phyloP scores from a whole-genome alignment of 2,888 invertebrate species.

The Augiades crinisus region DNA sequence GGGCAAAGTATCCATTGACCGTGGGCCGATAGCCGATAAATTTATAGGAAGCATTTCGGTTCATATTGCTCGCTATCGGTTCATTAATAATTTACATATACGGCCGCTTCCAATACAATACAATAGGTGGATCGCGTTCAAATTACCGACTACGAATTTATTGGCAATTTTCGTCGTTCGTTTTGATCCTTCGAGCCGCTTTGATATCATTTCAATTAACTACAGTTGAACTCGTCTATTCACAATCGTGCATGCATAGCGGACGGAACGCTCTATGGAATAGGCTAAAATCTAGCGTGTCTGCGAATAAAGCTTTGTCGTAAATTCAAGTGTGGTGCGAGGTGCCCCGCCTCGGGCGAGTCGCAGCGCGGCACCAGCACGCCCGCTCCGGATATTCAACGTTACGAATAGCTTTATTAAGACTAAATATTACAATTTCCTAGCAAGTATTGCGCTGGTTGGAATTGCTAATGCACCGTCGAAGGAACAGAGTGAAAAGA shows the following conservation, averaged over 20 bases:
- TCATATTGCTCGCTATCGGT: conserved; percentile 62
- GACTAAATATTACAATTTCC: conserved; percentile 76
- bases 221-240: conserved; percentile 31
- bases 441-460: conserved; percentile 66
- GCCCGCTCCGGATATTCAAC: conserved; percentile 68
- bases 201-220: conserved; percentile 35
- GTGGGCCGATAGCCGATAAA: conserved; percentile 52
- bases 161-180: conserved; percentile 50
- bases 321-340: conserved; percentile 51
- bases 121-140: conserved; percentile 54
- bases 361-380: conserved; percentile 46
- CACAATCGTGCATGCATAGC: conserved; percentile 31
- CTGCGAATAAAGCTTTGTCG: conserved; percentile 52
- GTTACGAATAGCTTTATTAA: conserved; percentile 77
- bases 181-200: conserved; percentile 35
- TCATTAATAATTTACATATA: conserved; percentile 69
- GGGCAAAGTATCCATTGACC: conserved; percentile 56
- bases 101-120: conserved; percentile 51
- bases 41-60: conserved; percentile 58
- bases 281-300: conserved; percentile 37
- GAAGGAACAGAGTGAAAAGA: conserved; percentile 67
- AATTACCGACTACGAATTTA: conserved; percentile 55
- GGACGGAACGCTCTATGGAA: conserved; percentile 29
- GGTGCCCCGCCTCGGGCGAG: conserved; percentile 51
- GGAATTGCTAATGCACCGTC: conserved; percentile 70